Evolutionary conservation across 2,888 invertebrate genomes (phyloP), one percentile per base, ranked within the genome.

Genomic region (Theretra japonica): DNA sequence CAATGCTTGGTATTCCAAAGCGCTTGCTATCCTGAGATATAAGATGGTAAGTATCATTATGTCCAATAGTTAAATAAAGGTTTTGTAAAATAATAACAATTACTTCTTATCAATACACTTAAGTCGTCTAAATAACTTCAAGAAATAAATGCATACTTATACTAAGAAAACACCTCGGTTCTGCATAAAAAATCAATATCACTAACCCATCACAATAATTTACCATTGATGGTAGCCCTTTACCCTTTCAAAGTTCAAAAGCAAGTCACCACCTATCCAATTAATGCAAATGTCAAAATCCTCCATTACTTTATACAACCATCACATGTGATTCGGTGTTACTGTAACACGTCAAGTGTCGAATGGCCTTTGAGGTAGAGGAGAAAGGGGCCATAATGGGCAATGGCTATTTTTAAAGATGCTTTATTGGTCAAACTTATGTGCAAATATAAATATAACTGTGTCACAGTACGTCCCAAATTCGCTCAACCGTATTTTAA

Each of bases 241-340:
- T 65, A 65, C 48, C 65, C 65, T 65, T 65, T 25, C 2, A 65
- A 41, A 65, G 48, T 48, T 65, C 65, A 65, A 65, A 65, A 65
- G 41, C 65, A 48, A 65, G 65, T 65, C 65, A 65, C 65, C 65
- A 65, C 48, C 65, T 23, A 65, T 65, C 65, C 65, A 65, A 65
- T 65, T 65, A 65, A 65, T 65, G 65, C 65, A 65, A 65, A 65
- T 65, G 65, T 65, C 65, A 65, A 65, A 65, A 65, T 65, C 65
- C 41, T 48, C 41, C 65, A 65, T 65, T 65, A 65, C 65, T 48
- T 17, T 48, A 23, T 48, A 65, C 65, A 65, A 48, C 23, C 65
- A 65, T 65, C 65, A 48, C 65, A 23, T 65, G 15, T 65, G 65
- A 53, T 53, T 53, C 53, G 53, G 48, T 65, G 65, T 41, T 65